Conservation (phyloP, 2,113 vertebrate genomes). For the Daboia siamensis region DNA sequence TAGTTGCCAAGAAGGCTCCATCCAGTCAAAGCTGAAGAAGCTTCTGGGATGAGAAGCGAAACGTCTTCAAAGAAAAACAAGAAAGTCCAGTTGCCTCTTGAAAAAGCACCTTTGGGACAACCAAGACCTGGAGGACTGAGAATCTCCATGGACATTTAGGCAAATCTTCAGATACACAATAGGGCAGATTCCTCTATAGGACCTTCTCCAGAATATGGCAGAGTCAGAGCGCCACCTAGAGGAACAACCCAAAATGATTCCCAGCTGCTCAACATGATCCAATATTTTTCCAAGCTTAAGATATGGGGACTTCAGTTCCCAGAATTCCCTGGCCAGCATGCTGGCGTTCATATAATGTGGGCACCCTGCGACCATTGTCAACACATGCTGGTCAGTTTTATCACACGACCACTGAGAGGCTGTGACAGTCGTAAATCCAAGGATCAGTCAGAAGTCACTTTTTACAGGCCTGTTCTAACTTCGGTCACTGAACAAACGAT, state of each 20-base stretch:
- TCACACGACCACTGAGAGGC: neutral
- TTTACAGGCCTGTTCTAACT: neutral
- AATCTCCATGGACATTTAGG: too few species aligned
- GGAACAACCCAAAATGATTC: neutral
- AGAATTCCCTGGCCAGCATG: neutral
- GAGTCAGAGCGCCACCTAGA: constrained; percentile 9
- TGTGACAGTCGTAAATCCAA: neutral
- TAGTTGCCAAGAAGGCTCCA: too few species aligned
- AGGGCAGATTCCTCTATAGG: too few species aligned
- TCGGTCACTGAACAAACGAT: too few species aligned
- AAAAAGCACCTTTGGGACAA: too few species aligned
- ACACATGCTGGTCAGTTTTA: neutral
- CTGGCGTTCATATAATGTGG: neutral
- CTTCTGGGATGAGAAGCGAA: too few species aligned
- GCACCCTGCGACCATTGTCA: neutral
- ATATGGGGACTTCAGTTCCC: neutral
- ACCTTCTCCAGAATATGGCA: neutral
- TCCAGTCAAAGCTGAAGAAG: too few species aligned
- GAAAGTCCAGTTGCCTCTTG: too few species aligned
- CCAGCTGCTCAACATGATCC: neutral
- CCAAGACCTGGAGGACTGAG: too few species aligned
- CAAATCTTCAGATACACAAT: neutral
- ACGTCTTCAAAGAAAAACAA: too few species aligned
- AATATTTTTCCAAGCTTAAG: neutral
- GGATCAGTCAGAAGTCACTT: neutral